These are phyloP conservation scores for Ellobium chinense DNA, from an alignment of 2,888 invertebrate species.

Conservation along the genomic window DNA sequence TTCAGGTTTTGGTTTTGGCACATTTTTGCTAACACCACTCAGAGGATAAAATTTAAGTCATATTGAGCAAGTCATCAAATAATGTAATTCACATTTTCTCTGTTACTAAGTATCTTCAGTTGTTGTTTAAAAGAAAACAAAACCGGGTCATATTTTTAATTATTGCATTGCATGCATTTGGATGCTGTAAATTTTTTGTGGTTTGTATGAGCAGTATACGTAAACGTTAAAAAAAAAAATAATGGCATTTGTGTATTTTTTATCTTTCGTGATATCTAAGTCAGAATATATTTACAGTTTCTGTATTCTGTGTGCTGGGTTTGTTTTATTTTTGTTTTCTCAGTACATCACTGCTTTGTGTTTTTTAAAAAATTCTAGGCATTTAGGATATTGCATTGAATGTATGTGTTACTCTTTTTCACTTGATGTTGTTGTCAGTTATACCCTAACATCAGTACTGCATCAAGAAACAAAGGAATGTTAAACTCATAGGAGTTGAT, in stretches of 20 bases:
- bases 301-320: neutral
- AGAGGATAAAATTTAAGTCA: no score
- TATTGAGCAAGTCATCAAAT: neutral
- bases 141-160: neutral
- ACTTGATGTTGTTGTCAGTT: no score
- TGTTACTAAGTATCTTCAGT: neutral
- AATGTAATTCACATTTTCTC: neutral
- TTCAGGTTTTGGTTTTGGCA: no score
- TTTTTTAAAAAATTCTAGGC: no score
- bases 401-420: no score
- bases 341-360: no score
- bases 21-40: no score
- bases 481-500: no score
- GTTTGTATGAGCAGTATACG: neutral
- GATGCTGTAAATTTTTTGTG: neutral
- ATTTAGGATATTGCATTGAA: no score
- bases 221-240: neutral
- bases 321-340: no score
- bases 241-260: constrained; percentile 2
- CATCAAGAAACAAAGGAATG: no score
- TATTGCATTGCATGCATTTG: neutral
- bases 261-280: constrained; percentile 22
- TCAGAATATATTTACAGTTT: neutral
- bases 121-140: neutral
- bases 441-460: no score